These are phyloP conservation scores for Neoitamus cyanurus DNA, from an alignment of 2,888 invertebrate species.

Conservation along the genomic window DNA sequence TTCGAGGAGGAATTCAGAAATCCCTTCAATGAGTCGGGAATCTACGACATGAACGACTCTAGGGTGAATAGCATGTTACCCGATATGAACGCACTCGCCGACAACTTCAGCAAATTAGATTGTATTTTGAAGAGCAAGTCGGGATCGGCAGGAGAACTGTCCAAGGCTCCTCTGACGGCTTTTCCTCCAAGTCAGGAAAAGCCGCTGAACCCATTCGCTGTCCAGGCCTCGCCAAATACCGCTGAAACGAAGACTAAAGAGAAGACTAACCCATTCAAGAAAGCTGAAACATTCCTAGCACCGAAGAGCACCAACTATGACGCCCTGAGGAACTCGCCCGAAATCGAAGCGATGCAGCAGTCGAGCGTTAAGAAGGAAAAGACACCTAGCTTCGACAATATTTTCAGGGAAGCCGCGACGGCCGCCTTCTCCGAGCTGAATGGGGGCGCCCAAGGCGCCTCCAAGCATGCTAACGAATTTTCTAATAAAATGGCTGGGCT, in stretches of 20 bases:
- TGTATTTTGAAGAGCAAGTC: slow-evolving; percentile 35
- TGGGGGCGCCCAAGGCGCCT: slow-evolving; percentile 4
- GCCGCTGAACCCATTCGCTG: slow-evolving; percentile 25
- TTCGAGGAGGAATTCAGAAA: slow-evolving; percentile 36
- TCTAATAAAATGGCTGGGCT: slow-evolving; percentile 52
- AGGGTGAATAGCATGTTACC: slow-evolving; percentile 13
- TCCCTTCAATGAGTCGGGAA: slow-evolving; percentile 48
- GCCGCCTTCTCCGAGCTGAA: slow-evolving; percentile 53
- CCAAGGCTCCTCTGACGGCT: neutral
- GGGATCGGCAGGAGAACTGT: neutral
- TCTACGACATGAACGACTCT: slow-evolving; percentile 43
- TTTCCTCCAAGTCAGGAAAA: neutral
- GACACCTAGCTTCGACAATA: slow-evolving; percentile 44
- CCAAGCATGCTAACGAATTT: slow-evolving; percentile 52
- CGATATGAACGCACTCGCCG: slow-evolving; percentile 45
- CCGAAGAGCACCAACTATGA: slow-evolving; percentile 46
- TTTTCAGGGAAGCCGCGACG: slow-evolving; percentile 53
- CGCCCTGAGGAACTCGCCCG: slow-evolving; percentile 50
- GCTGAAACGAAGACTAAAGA: neutral
- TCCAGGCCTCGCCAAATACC: neutral
- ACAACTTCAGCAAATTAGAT: slow-evolving; percentile 50
- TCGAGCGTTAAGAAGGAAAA: slow-evolving; percentile 7
- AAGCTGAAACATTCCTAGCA: slow-evolving; percentile 40
- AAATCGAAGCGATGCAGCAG: slow-evolving; percentile 45
- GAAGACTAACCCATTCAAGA: slow-evolving; percentile 49